A percentile compares a stretch with the other conserved stretches of the same genome.
Conservation (phyloP, 2,888 invertebrate species). For the Aphidius colemani region DNA sequence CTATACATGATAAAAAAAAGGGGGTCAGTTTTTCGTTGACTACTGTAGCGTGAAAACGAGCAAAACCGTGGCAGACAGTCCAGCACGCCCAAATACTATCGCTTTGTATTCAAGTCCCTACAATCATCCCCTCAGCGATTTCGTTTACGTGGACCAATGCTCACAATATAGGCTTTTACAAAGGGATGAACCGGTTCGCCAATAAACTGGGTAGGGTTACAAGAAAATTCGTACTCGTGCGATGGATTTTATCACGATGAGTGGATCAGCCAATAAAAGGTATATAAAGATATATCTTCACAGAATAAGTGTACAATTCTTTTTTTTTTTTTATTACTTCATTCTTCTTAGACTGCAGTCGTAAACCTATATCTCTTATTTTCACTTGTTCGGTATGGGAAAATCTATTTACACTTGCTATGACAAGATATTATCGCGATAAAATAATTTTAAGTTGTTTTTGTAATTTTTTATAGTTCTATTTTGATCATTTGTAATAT, state of each 20-base stretch:
- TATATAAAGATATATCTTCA: constrained; percentile 33
- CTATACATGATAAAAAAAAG: constrained; percentile 25
- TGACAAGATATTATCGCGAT: no score
- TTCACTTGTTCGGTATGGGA: no score
- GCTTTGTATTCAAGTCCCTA: constrained; percentile 40
- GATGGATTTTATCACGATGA: constrained; percentile 52
- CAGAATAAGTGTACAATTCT: constrained; percentile 25
- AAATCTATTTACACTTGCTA: no score
- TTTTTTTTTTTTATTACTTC: constrained; percentile 3
- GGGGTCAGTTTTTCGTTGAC: constrained; percentile 46
- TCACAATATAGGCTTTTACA: constrained; percentile 49
- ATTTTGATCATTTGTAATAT: no score
- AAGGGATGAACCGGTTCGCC: constrained; percentile 54
- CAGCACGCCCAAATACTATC: constrained; percentile 49
- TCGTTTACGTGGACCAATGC: constrained; percentile 57
- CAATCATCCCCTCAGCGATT: constrained; percentile 50
- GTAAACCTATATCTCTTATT: no score
- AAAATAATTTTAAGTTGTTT: no score
- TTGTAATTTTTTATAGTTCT: no score
- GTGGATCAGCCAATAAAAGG: constrained; percentile 53
- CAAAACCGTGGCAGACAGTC: constrained; percentile 51
- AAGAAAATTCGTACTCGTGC: constrained; percentile 53
- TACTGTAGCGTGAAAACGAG: constrained; percentile 49
- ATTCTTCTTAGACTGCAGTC: no score
- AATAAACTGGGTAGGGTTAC: constrained; percentile 52